phyloP scores from a whole-genome alignment of 1,140 invertebrate genomes.

The Anastrepha obliqua region DNA sequence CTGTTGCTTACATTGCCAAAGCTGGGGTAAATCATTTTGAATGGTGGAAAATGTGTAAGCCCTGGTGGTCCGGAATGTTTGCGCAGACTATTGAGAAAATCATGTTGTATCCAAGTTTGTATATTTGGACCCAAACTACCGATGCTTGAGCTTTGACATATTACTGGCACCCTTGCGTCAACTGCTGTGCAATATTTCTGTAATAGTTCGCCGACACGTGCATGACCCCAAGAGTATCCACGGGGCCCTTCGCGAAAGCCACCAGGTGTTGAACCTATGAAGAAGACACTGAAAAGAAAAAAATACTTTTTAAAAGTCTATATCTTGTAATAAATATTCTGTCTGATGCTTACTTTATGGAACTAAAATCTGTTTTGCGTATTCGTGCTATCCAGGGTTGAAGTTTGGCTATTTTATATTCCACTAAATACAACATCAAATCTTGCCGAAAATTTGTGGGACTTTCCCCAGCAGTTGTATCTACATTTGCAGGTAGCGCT shows the following conservation, averaged over 20 bases:
- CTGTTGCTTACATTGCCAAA: conserved; percentile 87
- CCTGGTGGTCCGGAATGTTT: conserved; percentile 73
- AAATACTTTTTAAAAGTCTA: not conserved
- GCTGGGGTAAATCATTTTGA: conserved; percentile 80
- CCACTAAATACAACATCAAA: conserved; percentile 86
- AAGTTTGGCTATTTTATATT: conserved; percentile 83
- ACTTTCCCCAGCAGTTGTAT: conserved; percentile 84
- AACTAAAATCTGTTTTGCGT: conserved; percentile 85
- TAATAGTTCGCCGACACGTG: conserved; percentile 80
- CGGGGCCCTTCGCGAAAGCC: conserved; percentile 79
- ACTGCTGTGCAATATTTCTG: conserved; percentile 78
- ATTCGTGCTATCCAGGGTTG: conserved; percentile 85
- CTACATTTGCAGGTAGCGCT: conserved; percentile 76
- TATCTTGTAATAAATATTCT: not conserved
- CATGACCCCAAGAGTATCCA: conserved; percentile 81
- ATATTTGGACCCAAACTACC: conserved; percentile 86
- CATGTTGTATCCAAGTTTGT: conserved; percentile 82
- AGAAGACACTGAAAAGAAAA: conserved; percentile 81
- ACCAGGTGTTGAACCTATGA: conserved; percentile 90
- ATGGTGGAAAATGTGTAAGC: conserved; percentile 65
- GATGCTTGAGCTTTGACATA: conserved; percentile 93
- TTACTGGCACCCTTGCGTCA: conserved; percentile 74
- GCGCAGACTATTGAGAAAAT: conserved; percentile 80
- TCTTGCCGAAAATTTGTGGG: conserved; percentile 90
- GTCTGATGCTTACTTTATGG: conserved; percentile 81